Conservation (phyloP, 2,888 invertebrate species). For the Torymus tubicola region DNA sequence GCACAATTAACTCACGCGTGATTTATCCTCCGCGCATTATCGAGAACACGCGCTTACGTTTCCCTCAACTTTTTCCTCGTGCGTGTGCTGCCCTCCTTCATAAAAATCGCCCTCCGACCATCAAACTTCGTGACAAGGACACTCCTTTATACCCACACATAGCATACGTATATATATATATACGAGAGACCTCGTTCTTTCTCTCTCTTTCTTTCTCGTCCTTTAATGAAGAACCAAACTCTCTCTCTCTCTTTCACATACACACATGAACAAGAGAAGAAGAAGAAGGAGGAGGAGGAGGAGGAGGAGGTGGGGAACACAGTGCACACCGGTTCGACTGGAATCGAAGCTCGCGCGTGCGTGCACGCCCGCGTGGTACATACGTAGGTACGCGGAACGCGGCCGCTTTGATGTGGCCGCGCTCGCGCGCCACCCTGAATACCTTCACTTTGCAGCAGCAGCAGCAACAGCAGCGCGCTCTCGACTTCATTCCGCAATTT, state of each 20-base stretch:
- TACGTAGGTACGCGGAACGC: conserved; percentile 41
- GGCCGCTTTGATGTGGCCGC: conserved; percentile 74
- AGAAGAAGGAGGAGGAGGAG: too few species aligned
- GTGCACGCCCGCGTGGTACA: conserved; percentile 40
- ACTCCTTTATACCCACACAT: too few species aligned
- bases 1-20: not conserved
- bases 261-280: too few species aligned
- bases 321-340: conserved; percentile 70
- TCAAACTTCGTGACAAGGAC: not conserved
- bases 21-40: too few species aligned
- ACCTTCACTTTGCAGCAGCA: conserved; percentile 63
- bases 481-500: conserved; percentile 67
- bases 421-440: conserved; percentile 71
- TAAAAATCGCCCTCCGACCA: not conserved
- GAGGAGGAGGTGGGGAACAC: not conserved
- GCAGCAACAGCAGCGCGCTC: conserved; percentile 27
- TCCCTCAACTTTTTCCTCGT: too few species aligned
- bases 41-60: too few species aligned
- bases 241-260: conserved; percentile 6
- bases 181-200: conserved; percentile 31
- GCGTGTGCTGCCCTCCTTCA: too few species aligned
- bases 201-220: conserved; percentile 8
- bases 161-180: too few species aligned
- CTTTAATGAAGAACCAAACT: conserved; percentile 41
- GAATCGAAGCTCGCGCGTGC: conserved; percentile 66